Base-by-base conservation (phyloP, 2,888 invertebrate species). In the Cremastinae sp. region DNA sequence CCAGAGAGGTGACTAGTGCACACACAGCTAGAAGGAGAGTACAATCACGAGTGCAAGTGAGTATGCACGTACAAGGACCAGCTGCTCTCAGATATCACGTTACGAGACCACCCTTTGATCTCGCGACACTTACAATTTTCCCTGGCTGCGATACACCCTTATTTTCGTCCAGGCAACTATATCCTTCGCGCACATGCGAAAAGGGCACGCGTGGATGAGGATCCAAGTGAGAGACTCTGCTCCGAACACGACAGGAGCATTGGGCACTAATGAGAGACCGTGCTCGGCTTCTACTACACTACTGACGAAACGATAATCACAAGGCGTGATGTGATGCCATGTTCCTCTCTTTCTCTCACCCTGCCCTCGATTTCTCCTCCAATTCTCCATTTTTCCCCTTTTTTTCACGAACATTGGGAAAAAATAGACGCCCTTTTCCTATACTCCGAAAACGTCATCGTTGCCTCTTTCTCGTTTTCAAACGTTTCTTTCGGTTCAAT, bases 71-170 rank as follows among this genome's bases (percentile, higher is more conserved):
- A 45, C 43, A n/a, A 20, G 28, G 36, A 61, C 62, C 70, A 68
- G 75, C 73, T 79, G 75, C 68, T 62, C 74, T 61, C 65, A 84
- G 87, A 88, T 90, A 90, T 90, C 89, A 88, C 89, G 89, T 90
- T 90, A 90, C 89, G 83, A 73, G 77, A 75, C 79, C 81, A 82
- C 82, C 85, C 89, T 90, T 90, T 90, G 89, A 90, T 89, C 89
- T 89, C 82, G 86, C 89, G 89, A 90, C 89, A 90, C 89, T 90
- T 89, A 90, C 89, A 90, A 90, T 90, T 90, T 89, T 85, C 86
- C 88, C 83, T 82, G 79, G 85, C 84, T 82, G 83, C 89, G 89
- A 89, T 89, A 74, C 76, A 73, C 74, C 77, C 78, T 79, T 78
- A 80, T 74, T 76, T 75, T 79, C 75, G 45, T 66, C 64, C 66